Percentiles rank a stretch among this genome's conserved stretches.
phyloP scores from a whole-genome alignment of 2,888 invertebrate genomes.

The Formica aserva region DNA sequence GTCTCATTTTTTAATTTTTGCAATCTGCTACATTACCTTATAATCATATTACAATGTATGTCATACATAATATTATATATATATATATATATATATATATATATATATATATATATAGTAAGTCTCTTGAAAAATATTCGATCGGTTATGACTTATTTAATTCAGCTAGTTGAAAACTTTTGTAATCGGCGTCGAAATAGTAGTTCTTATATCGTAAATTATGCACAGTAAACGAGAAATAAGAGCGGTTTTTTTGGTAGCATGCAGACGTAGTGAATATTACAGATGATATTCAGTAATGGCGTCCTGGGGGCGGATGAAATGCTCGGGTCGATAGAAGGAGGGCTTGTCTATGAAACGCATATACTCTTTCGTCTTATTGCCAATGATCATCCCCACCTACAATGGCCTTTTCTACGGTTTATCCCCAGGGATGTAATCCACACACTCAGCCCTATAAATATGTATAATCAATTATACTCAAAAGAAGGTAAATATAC shows the following conservation, averaged over 20 bases:
- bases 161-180: conserved; percentile 49
- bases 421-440: conserved; percentile 63
- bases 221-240: conserved; percentile 66
- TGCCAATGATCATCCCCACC: conserved; percentile 52
- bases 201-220: conserved; percentile 76
- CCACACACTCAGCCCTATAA: background rate
- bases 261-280: conserved; percentile 39
- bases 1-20: conserved; percentile 13
- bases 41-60: background rate
- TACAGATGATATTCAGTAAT: conserved; percentile 69
- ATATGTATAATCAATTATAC: conserved; percentile 1
- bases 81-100: too few species aligned
- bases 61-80: background rate
- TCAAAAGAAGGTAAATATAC: conserved; percentile 7
- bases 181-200: conserved; percentile 64
- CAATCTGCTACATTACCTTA: background rate
- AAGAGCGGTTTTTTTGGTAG: conserved; percentile 59
- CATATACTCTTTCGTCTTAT: conserved; percentile 64
- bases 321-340: conserved; percentile 83
- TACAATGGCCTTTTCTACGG: conserved; percentile 49
- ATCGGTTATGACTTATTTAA: background rate
- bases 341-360: conserved; percentile 71
- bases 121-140: background rate
- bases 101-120: background rate
- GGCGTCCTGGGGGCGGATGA: conserved; percentile 80